Base-by-base conservation (phyloP, 1,140 invertebrate species). In the Tribolium madens region DNA sequence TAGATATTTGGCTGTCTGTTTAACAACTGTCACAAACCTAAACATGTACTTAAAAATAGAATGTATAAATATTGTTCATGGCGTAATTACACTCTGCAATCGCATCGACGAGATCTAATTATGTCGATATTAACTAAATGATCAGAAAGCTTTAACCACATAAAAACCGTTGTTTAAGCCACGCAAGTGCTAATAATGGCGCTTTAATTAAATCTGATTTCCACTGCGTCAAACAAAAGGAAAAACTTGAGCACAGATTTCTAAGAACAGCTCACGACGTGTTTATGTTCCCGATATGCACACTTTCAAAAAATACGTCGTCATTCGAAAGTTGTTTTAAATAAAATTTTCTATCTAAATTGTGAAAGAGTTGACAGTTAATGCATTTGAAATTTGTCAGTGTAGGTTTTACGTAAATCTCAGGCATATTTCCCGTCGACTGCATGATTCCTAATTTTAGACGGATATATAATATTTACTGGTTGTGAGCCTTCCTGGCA, bases 401-500 rank as follows among this genome's bases (percentile, higher is more conserved):
- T 33, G 14, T 14, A 33, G 17, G 12, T 12, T 64, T 33, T n/a
- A 14, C 57, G 57, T 14, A 14, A 12, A 15, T 26, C n/a, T 57
- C 57, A 64, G 26, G 18, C 57, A 64, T 15, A 33, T 64, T 14
- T 26, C 10, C 12, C 57, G 21, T 33, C 26, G 57, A 14, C 12
- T 33, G 57, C 57, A 33, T 26, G 10, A 31, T 64, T 64, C 31
- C 57, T 64, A 64, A 64, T 64, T 64, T 26, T 33, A 33, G 57
- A 64, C 57, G 57, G 57, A 64, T 64, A 57, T 57, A 36, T 64
- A 64, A 64, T 64, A 64, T 64, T 64, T 64, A 64, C 57, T 64
- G 57, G 26, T 33, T 64, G 21, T 31, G 57, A n/a, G 57, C 21
- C 21, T 14, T 64, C 5, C 12, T 64, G 57, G 57, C 57, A 33